A percentile compares a stretch with the other conserved stretches of the same genome.
These are phyloP conservation scores for Cepaea nemoralis DNA, from an alignment of 1,140 invertebrate genomes.

Conservation along the genomic window DNA sequence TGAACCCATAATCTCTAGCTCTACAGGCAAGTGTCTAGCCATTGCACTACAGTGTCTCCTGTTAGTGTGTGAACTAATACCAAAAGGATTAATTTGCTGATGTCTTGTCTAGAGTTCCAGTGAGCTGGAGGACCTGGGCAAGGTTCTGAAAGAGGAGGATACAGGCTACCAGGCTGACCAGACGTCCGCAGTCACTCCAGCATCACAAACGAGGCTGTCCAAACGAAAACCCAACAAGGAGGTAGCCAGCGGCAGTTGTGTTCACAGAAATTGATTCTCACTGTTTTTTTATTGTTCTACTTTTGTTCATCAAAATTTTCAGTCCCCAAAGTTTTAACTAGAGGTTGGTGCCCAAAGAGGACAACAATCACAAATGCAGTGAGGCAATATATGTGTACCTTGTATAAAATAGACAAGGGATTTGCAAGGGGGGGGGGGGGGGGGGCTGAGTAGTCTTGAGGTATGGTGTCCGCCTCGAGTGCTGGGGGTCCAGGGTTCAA, in stretches of 20 bases:
- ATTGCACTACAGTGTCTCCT: too few relatives aligned
- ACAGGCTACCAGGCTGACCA: conserved; percentile 63
- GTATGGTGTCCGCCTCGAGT: too few relatives aligned
- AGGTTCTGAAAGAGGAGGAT: conserved; percentile 84
- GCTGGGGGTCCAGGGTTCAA: too few relatives aligned
- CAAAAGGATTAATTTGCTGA: not conserved
- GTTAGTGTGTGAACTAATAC: too few relatives aligned
- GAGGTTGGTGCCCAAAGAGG: too few relatives aligned
- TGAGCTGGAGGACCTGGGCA: conserved; percentile 84
- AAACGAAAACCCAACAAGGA: conserved; percentile 52
- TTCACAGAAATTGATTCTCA: conserved; percentile 6
- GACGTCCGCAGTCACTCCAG: conserved; percentile 46
- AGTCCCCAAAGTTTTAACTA: too few relatives aligned
- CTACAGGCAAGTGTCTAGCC: too few relatives aligned
- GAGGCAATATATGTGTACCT: conserved; percentile 35
- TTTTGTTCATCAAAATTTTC: too few relatives aligned
- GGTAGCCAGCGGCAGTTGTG: conserved; percentile 39
- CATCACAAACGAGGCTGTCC: conserved; percentile 42
- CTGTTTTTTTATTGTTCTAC: conserved; percentile 2
- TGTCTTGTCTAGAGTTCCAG: conserved; percentile 55
- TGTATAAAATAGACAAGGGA: too few relatives aligned
- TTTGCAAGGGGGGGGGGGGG: too few relatives aligned
- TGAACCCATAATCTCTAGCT: too few relatives aligned
- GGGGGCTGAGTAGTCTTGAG: too few relatives aligned
- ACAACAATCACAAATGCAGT: conserved; percentile 61